Evolutionary conservation across 2,888 invertebrate species (phyloP).

Genomic region (Diabrotica balteata): DNA sequence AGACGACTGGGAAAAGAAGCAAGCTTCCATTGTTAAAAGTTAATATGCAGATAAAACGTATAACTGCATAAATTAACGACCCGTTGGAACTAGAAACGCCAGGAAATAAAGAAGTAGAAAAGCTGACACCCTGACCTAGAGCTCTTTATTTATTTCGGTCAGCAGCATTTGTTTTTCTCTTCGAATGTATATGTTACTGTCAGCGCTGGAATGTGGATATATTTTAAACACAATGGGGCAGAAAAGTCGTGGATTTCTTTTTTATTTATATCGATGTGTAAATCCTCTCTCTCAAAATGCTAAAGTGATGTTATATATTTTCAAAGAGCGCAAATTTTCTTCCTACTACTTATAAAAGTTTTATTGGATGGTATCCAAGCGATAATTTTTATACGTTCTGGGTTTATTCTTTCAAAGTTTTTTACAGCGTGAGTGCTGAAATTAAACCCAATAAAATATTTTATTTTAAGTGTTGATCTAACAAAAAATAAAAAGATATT

Average conservation of each 20-base stretch:
- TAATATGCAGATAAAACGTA: conserved; percentile 23
- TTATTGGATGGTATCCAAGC: conserved; percentile 7
- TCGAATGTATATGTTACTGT: conserved; percentile 35
- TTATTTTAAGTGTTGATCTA: too few species aligned
- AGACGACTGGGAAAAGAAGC: too few species aligned
- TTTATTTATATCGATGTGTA: conserved; percentile 21
- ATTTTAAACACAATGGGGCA: conserved; percentile 28
- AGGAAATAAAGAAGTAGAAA: conserved; percentile 23
- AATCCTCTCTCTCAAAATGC: conserved; percentile 7
- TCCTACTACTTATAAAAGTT: not conserved
- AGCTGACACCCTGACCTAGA: conserved; percentile 30
- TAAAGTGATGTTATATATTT: conserved; percentile 8
- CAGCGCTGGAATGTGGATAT: conserved; percentile 30
- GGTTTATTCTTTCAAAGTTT: not conserved
- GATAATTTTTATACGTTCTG: not conserved
- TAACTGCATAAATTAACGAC: conserved; percentile 29
- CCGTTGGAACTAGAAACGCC: conserved; percentile 14
- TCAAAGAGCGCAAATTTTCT: not conserved
- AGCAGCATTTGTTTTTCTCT: conserved; percentile 29
- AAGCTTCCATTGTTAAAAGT: too few species aligned
- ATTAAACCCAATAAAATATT: too few species aligned
- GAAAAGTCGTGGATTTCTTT: conserved; percentile 26
- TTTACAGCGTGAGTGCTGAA: too few species aligned
- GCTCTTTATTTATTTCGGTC: conserved; percentile 28
- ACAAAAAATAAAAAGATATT: too few species aligned